phyloP scores from a whole-genome alignment of 2,888 invertebrate genomes.

The Diachrysia chrysitis region DNA sequence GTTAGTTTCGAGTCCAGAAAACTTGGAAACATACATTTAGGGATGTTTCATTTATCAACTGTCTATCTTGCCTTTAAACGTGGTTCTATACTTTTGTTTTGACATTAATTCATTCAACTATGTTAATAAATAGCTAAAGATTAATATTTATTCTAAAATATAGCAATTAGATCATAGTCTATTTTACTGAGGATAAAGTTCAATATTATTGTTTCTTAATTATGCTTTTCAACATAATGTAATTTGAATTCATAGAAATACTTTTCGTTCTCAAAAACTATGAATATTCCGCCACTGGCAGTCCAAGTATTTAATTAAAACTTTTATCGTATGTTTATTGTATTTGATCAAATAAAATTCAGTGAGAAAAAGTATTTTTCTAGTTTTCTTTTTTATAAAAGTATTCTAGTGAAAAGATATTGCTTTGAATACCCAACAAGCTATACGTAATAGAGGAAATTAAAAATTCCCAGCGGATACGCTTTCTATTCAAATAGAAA shows the following conservation, averaged over 20 bases:
- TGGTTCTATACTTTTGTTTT: neutral
- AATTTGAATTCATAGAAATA: slow-evolving; percentile 2
- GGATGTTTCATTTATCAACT: no score
- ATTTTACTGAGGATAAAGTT: neutral
- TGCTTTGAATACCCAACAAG: slow-evolving; percentile 29
- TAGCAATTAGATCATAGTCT: neutral
- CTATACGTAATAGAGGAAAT: slow-evolving; percentile 56
- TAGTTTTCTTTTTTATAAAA: neutral
- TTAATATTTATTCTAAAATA: neutral
- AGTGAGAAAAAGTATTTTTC: neutral
- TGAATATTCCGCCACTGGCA: neutral
- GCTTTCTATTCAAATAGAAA: slow-evolving; percentile 66
- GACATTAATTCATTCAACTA: neutral
- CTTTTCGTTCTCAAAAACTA: neutral
- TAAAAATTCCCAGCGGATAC: slow-evolving; percentile 69
- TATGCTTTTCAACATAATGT: neutral
- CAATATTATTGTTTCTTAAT: slow-evolving; percentile 1
- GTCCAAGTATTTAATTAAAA: neutral
- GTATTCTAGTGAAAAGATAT: slow-evolving; percentile 24
- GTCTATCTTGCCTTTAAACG: no score
- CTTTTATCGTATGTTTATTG: neutral
- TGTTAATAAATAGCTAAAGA: neutral
- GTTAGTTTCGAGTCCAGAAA: no score
- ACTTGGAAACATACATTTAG: no score
- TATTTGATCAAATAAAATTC: neutral